Evolutionary conservation across 1,140 invertebrate species (phyloP), one percentile per base, ranked within the genome.

Genomic region (Drosophila orena): DNA sequence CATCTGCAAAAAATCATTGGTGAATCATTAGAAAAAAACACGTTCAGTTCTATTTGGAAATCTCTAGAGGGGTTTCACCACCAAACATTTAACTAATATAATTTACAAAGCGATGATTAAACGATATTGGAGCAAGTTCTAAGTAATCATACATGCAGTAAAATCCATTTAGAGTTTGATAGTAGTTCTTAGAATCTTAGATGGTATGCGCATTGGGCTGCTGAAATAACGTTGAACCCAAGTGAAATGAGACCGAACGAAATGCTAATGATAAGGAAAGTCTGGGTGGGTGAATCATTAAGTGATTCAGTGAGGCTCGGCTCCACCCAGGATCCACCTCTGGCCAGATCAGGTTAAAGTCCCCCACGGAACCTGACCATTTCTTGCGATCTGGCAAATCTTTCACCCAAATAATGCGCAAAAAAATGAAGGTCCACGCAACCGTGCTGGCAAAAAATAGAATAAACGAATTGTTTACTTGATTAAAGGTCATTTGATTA

Each of bases 401-500:
- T 15, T 34, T 20, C 35, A 43, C 60, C 10, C 53, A 42, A 24
- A 40, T 69, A 69, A 49, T 70, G 62, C 66, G 52, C 66, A 70
- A 56, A 70, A 68, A 42, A 15, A 8, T 30, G 24, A 24, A 38
- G 27, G n/a, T 22, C 15, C 24, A 38, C 15, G 40, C 34, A 24
- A 68, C 43, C 44, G 4, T 20, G 20, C 61, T 70, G 49, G 66
- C 66, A 8, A 70, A 65, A 70, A 56, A 70, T 64, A 65, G 64
- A 68, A 65, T 66, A 65, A 65, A 71, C 66, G 54, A 70, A 34
- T 35, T 35, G 52, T 68, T 69, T 70, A 52, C 15, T 52, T 69
- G 68, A 69, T 57, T 57, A 69, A 71, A 49, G 64, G 62, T 69
- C 68, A 70, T n/a, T 69, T 69, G 64, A 49, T 70, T 70, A 56